A percentile compares a stretch with the other conserved stretches of the same genome.
Evolutionary conservation across 2,113 vertebrate species (phyloP).

Genomic region (Physeter macrocephalus): DNA sequence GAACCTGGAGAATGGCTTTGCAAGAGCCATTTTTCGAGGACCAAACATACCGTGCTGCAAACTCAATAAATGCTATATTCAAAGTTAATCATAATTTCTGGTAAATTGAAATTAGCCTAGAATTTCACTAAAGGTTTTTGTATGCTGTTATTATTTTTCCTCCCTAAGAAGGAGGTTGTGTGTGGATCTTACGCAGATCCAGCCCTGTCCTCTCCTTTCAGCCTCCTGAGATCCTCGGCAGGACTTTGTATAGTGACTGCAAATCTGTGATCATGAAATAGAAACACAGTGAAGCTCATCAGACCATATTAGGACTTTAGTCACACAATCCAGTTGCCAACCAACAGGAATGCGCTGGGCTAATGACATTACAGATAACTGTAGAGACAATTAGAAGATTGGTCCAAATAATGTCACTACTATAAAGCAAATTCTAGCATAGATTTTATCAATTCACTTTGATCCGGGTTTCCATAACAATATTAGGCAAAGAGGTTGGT

Average conservation of each 20-base stretch:
- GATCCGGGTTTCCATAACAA: neutral
- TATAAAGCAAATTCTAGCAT: neutral
- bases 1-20: neutral
- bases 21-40: neutral
- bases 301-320: neutral
- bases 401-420: neutral
- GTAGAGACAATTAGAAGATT: neutral
- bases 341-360: neutral
- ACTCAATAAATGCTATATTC: neutral
- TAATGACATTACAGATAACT: neutral
- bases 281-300: conserved; percentile 19
- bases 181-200: neutral
- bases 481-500: neutral
- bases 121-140: neutral
- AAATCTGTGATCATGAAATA: neutral
- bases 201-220: neutral
- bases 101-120: neutral
- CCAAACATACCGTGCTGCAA: neutral
- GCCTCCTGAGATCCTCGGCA: neutral
- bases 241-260: neutral
- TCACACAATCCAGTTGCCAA: neutral
- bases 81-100: neutral
- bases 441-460: conserved; percentile 15
- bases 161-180: neutral
- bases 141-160: neutral